Evolutionary conservation across 2,888 invertebrate species (phyloP).

Genomic region (Epicampocera succincta): DNA sequence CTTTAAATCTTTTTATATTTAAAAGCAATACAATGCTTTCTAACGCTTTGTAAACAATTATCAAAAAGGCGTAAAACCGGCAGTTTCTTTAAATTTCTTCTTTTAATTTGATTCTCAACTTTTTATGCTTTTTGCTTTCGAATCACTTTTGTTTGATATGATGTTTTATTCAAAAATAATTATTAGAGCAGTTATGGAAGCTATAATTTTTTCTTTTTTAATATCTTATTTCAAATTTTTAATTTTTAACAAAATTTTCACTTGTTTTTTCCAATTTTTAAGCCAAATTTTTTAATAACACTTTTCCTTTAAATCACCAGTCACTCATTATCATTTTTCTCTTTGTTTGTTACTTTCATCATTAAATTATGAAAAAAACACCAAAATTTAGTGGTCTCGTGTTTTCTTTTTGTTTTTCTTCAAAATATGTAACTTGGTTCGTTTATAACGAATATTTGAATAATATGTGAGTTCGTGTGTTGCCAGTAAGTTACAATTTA

Average conservation of each 20-base stretch:
- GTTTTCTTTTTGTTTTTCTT: conserved; percentile 11
- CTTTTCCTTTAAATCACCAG: conserved; percentile 61
- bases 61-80: conserved; percentile 67
- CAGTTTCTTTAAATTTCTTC: conserved; percentile 15
- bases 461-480: conserved; percentile 11
- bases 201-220: conserved; percentile 15
- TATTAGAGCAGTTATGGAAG: neutral
- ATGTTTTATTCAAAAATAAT: conserved; percentile 42
- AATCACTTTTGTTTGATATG: conserved; percentile 62
- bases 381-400: conserved; percentile 7
- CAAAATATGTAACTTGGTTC: conserved; percentile 40
- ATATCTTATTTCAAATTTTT: conserved; percentile 12
- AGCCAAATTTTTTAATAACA: conserved; percentile 36
- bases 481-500: conserved; percentile 30
- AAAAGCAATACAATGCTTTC: neutral
- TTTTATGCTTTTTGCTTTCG: conserved; percentile 32
- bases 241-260: conserved; percentile 9
- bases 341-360: conserved; percentile 40
- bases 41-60: conserved; percentile 39
- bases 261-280: conserved; percentile 39
- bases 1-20: neutral
- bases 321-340: conserved; percentile 52
- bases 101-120: conserved; percentile 28
- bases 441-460: conserved; percentile 32
- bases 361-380: neutral